Percentiles rank a stretch among this genome's conserved stretches.
phyloP scores from a whole-genome alignment of 2,797 vertebrate species.

The Pangasius macronema region DNA sequence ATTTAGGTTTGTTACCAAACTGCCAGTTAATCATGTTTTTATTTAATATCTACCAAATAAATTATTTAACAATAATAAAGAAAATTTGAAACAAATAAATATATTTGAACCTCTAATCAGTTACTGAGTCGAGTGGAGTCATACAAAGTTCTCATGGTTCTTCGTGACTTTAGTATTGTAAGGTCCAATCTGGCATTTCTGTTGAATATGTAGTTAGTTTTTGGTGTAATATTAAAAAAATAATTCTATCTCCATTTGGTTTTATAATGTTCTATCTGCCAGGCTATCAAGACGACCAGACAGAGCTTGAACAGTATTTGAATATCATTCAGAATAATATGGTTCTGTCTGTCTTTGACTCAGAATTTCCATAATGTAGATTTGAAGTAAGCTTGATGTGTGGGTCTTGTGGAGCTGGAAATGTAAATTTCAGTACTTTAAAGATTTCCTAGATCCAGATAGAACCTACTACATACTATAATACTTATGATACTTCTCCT shows the following conservation, averaged over 20 bases:
- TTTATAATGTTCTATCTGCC: neutral
- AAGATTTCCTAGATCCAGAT: neutral
- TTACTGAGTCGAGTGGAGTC: neutral
- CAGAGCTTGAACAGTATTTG: neutral
- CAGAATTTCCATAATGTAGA: neutral
- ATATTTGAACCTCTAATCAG: neutral
- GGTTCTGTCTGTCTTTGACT: neutral
- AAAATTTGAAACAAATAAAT: no score
- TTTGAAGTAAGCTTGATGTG: neutral
- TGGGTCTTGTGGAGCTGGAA: neutral
- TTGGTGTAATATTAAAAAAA: neutral
- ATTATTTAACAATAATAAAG: neutral
- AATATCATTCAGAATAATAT: neutral
- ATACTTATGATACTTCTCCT: neutral
- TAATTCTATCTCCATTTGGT: neutral
- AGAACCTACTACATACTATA: neutral
- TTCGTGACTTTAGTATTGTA: neutral
- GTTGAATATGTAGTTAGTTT: neutral
- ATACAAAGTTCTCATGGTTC: neutral
- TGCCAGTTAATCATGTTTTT: neutral
- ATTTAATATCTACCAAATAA: neutral
- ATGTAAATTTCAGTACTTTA: neutral
- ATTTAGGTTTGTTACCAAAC: neutral
- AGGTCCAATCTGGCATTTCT: neutral
- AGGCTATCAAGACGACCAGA: neutral